These are phyloP conservation scores for Isichthys henryi DNA, from an alignment of 2,113 vertebrate species.

Conservation along the genomic window DNA sequence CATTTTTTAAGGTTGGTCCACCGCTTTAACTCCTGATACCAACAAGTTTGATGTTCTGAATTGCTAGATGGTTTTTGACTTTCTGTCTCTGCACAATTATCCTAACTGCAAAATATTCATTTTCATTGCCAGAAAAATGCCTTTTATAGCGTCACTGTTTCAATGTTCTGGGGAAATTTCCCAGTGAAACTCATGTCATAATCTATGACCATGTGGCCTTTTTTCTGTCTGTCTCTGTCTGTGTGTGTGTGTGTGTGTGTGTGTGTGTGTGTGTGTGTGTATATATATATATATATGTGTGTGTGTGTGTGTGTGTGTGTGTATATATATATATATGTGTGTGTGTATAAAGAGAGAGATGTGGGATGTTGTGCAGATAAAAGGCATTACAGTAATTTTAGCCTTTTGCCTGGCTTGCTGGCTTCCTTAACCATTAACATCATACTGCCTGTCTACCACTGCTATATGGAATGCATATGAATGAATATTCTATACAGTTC, in stretches of 20 bases:
- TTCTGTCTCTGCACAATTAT: neutral
- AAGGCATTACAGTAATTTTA: neutral
- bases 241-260: neutral
- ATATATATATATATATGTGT: neutral
- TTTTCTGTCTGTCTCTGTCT: neutral
- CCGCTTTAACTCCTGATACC: neutral
- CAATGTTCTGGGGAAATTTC: neutral
- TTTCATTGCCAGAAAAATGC: neutral
- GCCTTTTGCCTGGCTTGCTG: neutral
- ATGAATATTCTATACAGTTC: neutral
- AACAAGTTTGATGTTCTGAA: constrained; percentile 10
- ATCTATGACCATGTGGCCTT: neutral
- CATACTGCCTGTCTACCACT: neutral
- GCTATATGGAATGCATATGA: neutral
- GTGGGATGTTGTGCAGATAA: neutral
- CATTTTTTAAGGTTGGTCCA: neutral
- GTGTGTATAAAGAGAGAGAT: neutral
- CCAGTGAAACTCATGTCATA: constrained; percentile 26
- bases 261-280: neutral
- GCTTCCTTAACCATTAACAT: neutral
- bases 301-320: no score
- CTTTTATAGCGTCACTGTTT: constrained; percentile 24
- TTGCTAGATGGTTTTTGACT: neutral
- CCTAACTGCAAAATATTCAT: neutral
- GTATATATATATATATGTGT: neutral